These are phyloP conservation scores for Drosophila anomalata DNA, from an alignment of 2,888 invertebrate species.

Conservation along the genomic window DNA sequence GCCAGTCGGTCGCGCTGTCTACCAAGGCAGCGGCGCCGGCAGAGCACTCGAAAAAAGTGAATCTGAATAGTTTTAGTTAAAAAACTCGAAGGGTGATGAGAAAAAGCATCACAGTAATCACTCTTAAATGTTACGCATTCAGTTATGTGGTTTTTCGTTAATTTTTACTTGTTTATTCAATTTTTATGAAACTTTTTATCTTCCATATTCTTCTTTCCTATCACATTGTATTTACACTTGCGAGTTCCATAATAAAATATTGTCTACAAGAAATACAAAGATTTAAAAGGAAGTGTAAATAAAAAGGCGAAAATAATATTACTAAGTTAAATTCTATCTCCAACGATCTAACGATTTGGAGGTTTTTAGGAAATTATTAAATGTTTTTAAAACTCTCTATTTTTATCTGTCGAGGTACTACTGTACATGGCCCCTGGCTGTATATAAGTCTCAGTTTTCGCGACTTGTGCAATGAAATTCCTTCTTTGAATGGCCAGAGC, in stretches of 20 bases:
- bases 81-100: slow-evolving; percentile 2
- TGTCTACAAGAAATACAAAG: no score
- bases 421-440: slow-evolving; percentile 10
- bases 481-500: slow-evolving; percentile 39
- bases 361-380: no score
- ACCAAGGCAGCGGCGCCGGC: background rate
- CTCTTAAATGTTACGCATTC: background rate
- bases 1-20: slow-evolving; percentile 7
- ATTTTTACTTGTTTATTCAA: background rate
- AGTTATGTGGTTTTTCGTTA: background rate
- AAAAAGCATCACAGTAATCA: slow-evolving; percentile 7
- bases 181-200: no score
- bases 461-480: slow-evolving; percentile 34
- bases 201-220: no score
- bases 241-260: no score
- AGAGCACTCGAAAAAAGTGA: slow-evolving; percentile 29
- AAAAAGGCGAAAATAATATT: no score
- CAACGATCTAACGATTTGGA: no score
- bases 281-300: no score
- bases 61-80: slow-evolving; percentile 25
- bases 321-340: no score
- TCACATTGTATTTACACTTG: no score
- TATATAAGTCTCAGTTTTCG: slow-evolving; percentile 14
- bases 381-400: background rate
- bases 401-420: slow-evolving; percentile 7